Evolutionary conservation across 2,113 vertebrate species (phyloP).

Genomic region (Otus sunia): DNA sequence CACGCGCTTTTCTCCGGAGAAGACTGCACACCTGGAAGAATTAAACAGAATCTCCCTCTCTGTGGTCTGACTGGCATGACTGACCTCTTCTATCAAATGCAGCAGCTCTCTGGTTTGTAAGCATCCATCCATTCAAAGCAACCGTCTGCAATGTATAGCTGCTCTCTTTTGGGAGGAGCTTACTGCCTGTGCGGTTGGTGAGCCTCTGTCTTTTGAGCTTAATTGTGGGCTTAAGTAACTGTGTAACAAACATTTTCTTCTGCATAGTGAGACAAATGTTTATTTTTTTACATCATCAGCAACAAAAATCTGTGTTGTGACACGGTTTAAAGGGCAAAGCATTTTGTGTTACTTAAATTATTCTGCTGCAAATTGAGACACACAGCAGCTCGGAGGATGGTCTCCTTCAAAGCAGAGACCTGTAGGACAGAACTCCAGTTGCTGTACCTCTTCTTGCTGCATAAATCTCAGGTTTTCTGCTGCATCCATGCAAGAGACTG

Average conservation of each 20-base stretch:
- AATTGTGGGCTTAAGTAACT: not conserved
- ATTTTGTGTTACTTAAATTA: not conserved
- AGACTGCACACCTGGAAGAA: not conserved
- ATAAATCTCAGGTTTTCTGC: conserved; percentile 12
- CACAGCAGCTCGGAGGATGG: not conserved
- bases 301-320: not conserved
- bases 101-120: not conserved
- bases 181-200: not conserved
- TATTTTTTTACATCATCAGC: not conserved
- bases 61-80: not conserved
- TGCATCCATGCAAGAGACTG: not conserved
- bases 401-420: not conserved
- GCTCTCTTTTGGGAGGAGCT: not conserved
- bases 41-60: not conserved
- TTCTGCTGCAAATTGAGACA: not conserved
- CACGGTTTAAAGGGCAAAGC: not conserved
- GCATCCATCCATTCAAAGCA: not conserved
- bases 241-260: not conserved
- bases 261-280: not conserved
- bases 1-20: not conserved
- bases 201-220: not conserved
- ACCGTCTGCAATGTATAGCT: not conserved
- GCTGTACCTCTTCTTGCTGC: not conserved
- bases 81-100: not conserved
- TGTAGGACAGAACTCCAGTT: not conserved